Evolutionary conservation across 2,797 vertebrate genomes (phyloP).

Genomic region (Rhadinocentrus ornatus): DNA sequence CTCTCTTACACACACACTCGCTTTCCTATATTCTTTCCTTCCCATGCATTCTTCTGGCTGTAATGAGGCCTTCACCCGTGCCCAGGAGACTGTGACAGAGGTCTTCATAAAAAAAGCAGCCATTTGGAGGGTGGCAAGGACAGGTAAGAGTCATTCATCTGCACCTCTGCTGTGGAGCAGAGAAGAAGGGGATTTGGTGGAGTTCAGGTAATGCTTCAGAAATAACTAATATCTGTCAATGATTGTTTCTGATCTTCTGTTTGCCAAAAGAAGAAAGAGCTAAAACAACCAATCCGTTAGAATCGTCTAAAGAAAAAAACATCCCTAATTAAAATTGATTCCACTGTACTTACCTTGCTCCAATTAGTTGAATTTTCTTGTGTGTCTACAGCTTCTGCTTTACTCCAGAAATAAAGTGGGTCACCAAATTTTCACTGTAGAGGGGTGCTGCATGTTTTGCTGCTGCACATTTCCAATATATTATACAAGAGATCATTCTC

Average conservation of each 20-base stretch:
- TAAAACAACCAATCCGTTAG: slow-evolving; percentile 6
- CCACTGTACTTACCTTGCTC: slow-evolving; percentile 46
- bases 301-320: slow-evolving; percentile 2
- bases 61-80: slow-evolving; percentile 62
- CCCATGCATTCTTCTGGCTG: slow-evolving; percentile 51
- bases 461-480: slow-evolving; percentile 70
- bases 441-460: slow-evolving; percentile 52
- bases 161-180: slow-evolving; percentile 31
- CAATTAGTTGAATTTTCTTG: slow-evolving; percentile 54
- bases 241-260: slow-evolving; percentile 21
- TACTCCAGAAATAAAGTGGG: slow-evolving; percentile 49
- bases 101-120: slow-evolving; percentile 70
- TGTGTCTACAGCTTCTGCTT: slow-evolving; percentile 40
- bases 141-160: slow-evolving; percentile 71
- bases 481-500: slow-evolving; percentile 75
- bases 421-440: slow-evolving; percentile 40
- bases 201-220: slow-evolving; percentile 28
- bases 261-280: slow-evolving; percentile 3
- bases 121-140: slow-evolving; percentile 70
- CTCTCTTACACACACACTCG: slow-evolving; percentile 7
- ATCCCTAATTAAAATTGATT: slow-evolving; percentile 45
- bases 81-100: slow-evolving; percentile 63
- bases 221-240: slow-evolving; percentile 17
- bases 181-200: slow-evolving; percentile 24
- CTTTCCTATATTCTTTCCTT: slow-evolving; percentile 35